phyloP scores from a whole-genome alignment of 2,888 invertebrate species.

The Drosophila stalkeri region DNA sequence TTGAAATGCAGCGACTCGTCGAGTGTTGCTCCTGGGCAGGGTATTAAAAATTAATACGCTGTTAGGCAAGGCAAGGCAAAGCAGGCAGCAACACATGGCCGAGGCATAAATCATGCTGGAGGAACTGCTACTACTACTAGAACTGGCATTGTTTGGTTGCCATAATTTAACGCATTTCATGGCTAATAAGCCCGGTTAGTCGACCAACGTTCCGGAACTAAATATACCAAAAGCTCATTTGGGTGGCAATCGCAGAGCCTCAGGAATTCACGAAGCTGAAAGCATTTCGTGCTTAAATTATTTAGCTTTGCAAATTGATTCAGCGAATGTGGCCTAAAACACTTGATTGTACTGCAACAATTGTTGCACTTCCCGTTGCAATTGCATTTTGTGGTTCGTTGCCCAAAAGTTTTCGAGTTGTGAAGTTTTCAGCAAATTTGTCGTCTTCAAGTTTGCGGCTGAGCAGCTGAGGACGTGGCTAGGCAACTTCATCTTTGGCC shows the following conservation, averaged over 20 bases:
- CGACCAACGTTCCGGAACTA: conserved; percentile 9
- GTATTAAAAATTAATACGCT: no score
- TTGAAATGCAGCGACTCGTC: no score
- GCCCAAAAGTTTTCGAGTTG: conserved; percentile 43
- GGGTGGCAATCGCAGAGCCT: conserved; percentile 12
- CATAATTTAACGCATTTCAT: conserved; percentile 43
- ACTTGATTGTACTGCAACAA: conserved; percentile 32
- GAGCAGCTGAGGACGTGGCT: neutral
- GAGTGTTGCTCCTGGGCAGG: no score
- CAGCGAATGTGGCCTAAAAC: conserved; percentile 31
- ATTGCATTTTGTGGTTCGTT: conserved; percentile 49
- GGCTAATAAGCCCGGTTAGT: conserved; percentile 47
- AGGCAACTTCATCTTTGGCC: conserved; percentile 1
- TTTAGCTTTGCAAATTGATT: conserved; percentile 51
- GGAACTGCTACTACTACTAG: no score
- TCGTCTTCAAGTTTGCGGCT: conserved; percentile 5
- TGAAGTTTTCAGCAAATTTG: conserved; percentile 53
- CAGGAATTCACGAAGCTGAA: conserved; percentile 1
- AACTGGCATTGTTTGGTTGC: conserved; percentile 23
- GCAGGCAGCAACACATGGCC: no score
- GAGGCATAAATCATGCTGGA: no score
- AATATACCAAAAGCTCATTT: conserved; percentile 15
- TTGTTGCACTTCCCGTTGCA: conserved; percentile 12
- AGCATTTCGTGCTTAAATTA: conserved; percentile 52
- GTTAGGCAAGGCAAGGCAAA: no score